These are phyloP conservation scores for Siphamia tubifer DNA, from an alignment of 2,113 vertebrate genomes.

Conservation along the genomic window DNA sequence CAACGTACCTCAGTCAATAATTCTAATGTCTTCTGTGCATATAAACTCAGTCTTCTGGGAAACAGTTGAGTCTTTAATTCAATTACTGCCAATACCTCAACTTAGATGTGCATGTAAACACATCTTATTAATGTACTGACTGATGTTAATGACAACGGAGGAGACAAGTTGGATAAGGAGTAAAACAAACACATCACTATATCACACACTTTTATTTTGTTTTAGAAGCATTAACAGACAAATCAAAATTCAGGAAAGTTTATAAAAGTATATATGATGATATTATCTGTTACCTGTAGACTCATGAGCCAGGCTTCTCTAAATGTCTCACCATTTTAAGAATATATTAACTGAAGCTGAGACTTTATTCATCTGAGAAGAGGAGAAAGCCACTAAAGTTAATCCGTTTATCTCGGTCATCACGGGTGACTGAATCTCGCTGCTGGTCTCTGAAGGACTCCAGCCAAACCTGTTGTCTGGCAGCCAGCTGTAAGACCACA, in stretches of 20 bases:
- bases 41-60: too few species aligned
- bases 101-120: too few species aligned
- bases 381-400: conserved; percentile 64
- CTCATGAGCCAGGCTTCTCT: too few species aligned
- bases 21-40: too few species aligned
- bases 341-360: not conserved
- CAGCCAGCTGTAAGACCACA: conserved; percentile 27
- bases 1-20: too few species aligned
- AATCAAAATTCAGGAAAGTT: not conserved
- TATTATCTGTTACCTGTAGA: not conserved
- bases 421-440: fast-evolving
- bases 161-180: too few species aligned
- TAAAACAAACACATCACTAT: too few species aligned
- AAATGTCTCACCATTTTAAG: not conserved
- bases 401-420: conserved; percentile 14
- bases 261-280: not conserved
- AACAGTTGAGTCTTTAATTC: too few species aligned
- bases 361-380: not conserved
- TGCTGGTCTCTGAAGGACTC: conserved; percentile 29
- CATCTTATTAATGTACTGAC: too few species aligned
- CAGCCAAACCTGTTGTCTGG: conserved; percentile 35
- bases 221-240: not conserved
- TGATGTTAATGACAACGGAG: too few species aligned
- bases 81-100: too few species aligned
- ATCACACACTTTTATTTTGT: too few species aligned